Evolutionary conservation across 1,140 invertebrate species (phyloP).

Genomic region (Drosophila quadrilineata): DNA sequence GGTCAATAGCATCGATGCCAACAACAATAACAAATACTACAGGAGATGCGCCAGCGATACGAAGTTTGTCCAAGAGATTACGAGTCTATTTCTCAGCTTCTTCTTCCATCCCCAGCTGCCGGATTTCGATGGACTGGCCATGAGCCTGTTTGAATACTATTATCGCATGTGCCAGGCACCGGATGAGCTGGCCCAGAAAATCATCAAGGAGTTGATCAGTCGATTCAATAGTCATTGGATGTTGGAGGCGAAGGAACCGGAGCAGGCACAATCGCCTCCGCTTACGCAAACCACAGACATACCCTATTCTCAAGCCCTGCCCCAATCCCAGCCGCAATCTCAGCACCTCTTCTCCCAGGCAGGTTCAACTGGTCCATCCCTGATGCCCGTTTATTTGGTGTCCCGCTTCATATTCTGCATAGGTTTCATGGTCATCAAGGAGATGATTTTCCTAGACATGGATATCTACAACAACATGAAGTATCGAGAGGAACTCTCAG

Average conservation of each 20-base stretch:
- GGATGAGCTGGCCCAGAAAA: conserved; percentile 67
- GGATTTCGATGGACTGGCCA: conserved; percentile 70
- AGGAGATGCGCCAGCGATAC: conserved; percentile 58
- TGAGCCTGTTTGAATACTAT: conserved; percentile 64
- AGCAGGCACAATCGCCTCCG: conserved; percentile 6
- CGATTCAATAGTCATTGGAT: conserved; percentile 52
- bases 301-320: conserved; percentile 51
- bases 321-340: conserved; percentile 27
- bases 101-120: conserved; percentile 60
- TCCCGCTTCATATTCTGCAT: conserved; percentile 86
- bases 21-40: conserved; percentile 60
- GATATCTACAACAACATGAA: conserved; percentile 89
- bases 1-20: conserved; percentile 62
- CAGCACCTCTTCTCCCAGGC: conserved; percentile 6
- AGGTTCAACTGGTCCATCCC: background rate
- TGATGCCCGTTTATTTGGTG: conserved; percentile 82
- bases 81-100: conserved; percentile 53
- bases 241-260: background rate
- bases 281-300: conserved; percentile 42
- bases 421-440: conserved; percentile 88
- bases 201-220: conserved; percentile 50
- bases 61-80: conserved; percentile 52
- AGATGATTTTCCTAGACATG: conserved; percentile 90
- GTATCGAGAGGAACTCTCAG: conserved; percentile 82
- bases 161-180: conserved; percentile 74